Evolutionary conservation across 1,140 invertebrate genomes (phyloP), one percentile per base, ranked within the genome.

Genomic region (Dreissena rostriformis): DNA sequence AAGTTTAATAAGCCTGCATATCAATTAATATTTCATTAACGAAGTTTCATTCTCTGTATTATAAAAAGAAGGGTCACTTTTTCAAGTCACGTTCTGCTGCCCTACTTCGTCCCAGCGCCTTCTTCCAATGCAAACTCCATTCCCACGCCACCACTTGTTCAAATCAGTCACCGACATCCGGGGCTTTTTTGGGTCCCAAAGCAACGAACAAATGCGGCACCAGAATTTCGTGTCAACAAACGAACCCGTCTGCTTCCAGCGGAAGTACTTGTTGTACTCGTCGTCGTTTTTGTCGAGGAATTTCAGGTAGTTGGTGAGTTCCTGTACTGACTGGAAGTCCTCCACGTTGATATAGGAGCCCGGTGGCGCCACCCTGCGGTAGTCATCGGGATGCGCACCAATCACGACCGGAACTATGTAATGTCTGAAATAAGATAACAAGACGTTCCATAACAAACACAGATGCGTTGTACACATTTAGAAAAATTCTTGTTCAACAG

Each of bases 301-400:
- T 77, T 96, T 95, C n/a, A 99, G 94, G 93, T 98, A 98, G 7
- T 96, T 95, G 2, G 98, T 98, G 28, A 99, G 93, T 87, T 97
- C 96, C 88, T 96, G 96, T 0, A 98, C 96, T 4, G 96, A 96
- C 7, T 96, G 95, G 92, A 99, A 99, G 91, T 99, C 97, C 88
- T 99, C 98, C 0, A 99, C 97, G 93, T 99, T 98, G 55, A 99
- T 97, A 91, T 95, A 97, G 0, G 97, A 98, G 86, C 97, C 96
- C 87, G 96, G 90, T 1, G 93, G 93, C 12, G 91, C 87, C 6
- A 87, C 81, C 22, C 81, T 83, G 49, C 87, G 86, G 84, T 95
- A 95, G 74, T 94, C 91, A 24, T 87, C 89, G 67, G 88, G 88
- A 28, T 82, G 95, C 0, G 97, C 91, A 11, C 94, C 94, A 89